A percentile compares a stretch with the other conserved stretches of the same genome.
These are phyloP conservation scores for Parauchenoglanis punctatus DNA, from an alignment of 2,797 vertebrate genomes.

Conservation along the genomic window DNA sequence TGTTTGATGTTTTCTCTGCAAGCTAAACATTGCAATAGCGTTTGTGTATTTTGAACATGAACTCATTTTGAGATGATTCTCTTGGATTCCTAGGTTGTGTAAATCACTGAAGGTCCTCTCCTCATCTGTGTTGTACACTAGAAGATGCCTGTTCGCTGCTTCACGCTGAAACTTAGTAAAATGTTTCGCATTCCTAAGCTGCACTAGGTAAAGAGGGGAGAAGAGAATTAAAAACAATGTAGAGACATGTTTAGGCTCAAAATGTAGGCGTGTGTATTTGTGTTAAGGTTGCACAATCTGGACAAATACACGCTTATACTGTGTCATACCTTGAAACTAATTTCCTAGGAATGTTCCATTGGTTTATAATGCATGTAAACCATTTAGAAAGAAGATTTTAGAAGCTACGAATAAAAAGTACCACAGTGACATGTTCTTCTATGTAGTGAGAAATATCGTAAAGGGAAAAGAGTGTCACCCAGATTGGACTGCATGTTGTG, in stretches of 20 bases:
- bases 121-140: neutral
- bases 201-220: constrained; percentile 56
- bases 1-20: neutral
- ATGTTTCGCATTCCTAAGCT: constrained; percentile 79
- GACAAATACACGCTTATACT: constrained; percentile 3
- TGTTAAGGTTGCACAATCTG: neutral
- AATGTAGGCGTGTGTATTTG: constrained; percentile 17
- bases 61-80: neutral
- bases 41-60: neutral
- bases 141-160: neutral
- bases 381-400: neutral
- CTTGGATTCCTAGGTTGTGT: neutral
- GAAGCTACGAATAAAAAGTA: neutral
- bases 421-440: neutral
- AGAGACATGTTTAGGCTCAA: constrained; percentile 74
- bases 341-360: neutral
- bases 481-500: constrained; percentile 1
- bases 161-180: constrained; percentile 52
- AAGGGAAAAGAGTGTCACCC: neutral
- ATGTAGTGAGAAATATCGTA: neutral
- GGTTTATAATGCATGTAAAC: neutral
- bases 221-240: constrained; percentile 33
- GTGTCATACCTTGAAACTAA: neutral
- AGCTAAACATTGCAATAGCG: neutral
- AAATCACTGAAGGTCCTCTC: neutral